Evolutionary conservation across 2,888 invertebrate species (phyloP).

Genomic region (Andrena chrysosceles): DNA sequence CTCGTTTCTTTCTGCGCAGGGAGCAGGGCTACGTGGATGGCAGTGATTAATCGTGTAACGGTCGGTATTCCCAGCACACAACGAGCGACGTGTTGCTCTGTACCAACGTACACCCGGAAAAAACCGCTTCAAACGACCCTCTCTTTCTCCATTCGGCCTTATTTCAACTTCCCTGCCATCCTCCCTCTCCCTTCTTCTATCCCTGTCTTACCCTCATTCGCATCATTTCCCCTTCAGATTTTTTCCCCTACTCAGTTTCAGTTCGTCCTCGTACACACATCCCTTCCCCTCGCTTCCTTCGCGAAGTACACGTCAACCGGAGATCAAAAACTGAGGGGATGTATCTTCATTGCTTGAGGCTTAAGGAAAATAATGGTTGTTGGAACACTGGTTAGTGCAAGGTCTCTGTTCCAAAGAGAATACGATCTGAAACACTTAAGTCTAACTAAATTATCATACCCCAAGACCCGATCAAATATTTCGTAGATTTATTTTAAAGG

Average conservation of each 20-base stretch:
- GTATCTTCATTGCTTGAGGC: not conserved
- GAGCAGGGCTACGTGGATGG: conserved; percentile 66
- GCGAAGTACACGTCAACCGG: not conserved
- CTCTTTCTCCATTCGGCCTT: conserved; percentile 50
- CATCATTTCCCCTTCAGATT: conserved; percentile 48
- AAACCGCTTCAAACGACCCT: conserved; percentile 64
- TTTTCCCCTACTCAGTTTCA: conserved; percentile 13
- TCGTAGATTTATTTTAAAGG: not conserved
- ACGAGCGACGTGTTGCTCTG: conserved; percentile 73
- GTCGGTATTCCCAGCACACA: conserved; percentile 71
- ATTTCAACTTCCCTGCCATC: conserved; percentile 39
- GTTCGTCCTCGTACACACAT: conserved; percentile 8
- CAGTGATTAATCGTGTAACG: conserved; percentile 78
- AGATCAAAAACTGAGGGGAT: not conserved
- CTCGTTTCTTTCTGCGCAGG: conserved; percentile 64
- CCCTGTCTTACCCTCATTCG: conserved; percentile 21
- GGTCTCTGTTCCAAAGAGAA: too few species aligned
- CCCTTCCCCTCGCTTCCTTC: not conserved
- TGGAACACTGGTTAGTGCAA: not conserved
- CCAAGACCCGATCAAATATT: not conserved
- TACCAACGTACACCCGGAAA: conserved; percentile 67
- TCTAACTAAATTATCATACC: too few species aligned
- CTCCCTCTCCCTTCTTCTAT: not conserved
- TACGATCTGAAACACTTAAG: too few species aligned
- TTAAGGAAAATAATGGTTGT: not conserved